phyloP scores from a whole-genome alignment of 2,888 invertebrate genomes.

The Arenicola marina region DNA sequence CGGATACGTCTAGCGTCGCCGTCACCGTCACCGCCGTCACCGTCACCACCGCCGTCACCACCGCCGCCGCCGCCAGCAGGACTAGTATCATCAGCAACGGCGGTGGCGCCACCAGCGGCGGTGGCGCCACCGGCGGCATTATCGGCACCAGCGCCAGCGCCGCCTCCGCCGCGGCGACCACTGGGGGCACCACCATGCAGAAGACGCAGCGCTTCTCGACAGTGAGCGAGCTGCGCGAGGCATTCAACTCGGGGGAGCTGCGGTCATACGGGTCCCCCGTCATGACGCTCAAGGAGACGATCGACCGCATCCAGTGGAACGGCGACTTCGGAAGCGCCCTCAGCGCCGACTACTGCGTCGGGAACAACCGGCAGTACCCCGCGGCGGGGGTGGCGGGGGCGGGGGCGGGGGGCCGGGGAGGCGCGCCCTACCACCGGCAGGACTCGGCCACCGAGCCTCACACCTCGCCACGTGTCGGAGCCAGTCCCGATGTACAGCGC shows the following conservation, averaged over 20 bases:
- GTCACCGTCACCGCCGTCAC: neutral
- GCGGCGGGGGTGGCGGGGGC: no score
- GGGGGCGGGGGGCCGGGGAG: no score
- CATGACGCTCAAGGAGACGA: slow-evolving; percentile 56
- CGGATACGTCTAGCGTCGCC: neutral
- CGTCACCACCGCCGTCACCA: neutral
- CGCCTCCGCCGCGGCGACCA: slow-evolving; percentile 12
- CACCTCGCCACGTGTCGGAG: no score
- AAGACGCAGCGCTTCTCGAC: neutral
- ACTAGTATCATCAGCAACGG: no score
- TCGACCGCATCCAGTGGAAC: slow-evolving; percentile 39
- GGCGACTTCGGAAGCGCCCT: neutral
- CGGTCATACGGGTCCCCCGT: slow-evolving; percentile 51
- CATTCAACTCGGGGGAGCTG: slow-evolving; percentile 11
- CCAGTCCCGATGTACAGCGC: no score
- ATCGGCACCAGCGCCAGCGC: slow-evolving; percentile 10
- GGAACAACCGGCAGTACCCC: no score
- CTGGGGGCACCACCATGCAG: slow-evolving; percentile 9
- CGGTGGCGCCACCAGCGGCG: no score
- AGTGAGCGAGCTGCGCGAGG: slow-evolving; percentile 14
- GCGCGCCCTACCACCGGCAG: no score
- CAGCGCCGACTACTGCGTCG: no score
- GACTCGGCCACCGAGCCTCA: no score
- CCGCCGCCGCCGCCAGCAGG: no score
- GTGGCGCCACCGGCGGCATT: neutral